phyloP scores from a whole-genome alignment of 2,113 vertebrate genomes.

The Marcusenius ussheri region DNA sequence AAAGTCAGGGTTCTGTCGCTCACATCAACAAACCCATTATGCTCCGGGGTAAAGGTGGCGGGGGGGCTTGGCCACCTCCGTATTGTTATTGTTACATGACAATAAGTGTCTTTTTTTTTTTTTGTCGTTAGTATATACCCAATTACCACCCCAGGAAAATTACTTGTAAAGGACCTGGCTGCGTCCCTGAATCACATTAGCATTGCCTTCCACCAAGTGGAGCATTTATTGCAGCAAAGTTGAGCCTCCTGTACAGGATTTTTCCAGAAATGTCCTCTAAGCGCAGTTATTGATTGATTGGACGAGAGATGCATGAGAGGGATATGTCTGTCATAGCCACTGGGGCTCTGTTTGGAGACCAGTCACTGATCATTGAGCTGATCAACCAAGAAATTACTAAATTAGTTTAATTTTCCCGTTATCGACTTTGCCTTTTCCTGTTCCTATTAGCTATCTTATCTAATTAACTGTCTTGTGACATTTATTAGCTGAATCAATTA shows the following conservation, averaged over 20 bases:
- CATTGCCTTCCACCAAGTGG: background rate
- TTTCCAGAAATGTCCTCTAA: background rate
- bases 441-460: background rate
- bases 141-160: background rate
- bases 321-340: background rate
- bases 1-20: background rate
- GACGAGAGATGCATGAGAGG: background rate
- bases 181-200: background rate
- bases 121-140: background rate
- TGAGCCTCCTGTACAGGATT: background rate
- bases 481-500: background rate
- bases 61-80: background rate
- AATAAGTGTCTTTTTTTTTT: background rate
- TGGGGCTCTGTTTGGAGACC: background rate
- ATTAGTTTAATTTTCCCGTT: background rate
- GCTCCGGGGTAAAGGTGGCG: background rate
- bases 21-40: background rate
- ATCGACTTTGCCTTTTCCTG: background rate
- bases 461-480: conserved; percentile 1
- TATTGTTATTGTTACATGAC: background rate
- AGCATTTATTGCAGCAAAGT: background rate
- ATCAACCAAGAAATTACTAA: background rate
- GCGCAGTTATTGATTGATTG: background rate
- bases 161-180: background rate
- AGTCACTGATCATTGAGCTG: background rate